These are phyloP conservation scores for Pollimyrus isidori DNA, from an alignment of 2,113 vertebrate genomes.

Conservation along the genomic window DNA sequence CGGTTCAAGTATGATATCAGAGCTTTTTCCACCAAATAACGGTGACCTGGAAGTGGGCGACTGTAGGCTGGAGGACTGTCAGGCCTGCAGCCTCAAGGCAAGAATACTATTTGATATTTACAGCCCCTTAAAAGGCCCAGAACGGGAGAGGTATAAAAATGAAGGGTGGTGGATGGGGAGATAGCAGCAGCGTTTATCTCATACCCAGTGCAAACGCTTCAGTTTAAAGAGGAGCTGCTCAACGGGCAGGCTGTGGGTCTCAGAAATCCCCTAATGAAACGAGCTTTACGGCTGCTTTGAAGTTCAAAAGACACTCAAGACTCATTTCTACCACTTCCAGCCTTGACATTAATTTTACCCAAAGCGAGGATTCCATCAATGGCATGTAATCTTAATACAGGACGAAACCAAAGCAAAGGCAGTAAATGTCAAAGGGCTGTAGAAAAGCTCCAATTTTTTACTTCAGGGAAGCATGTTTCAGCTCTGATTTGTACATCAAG, in stretches of 20 bases:
- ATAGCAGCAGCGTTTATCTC: not conserved
- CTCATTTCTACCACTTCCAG: not conserved
- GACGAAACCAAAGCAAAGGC: not conserved
- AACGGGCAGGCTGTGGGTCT: not conserved
- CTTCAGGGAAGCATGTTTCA: not conserved
- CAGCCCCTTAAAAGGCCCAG: not conserved
- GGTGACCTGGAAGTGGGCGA: not conserved
- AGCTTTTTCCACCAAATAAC: not conserved
- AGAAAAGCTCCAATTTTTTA: not conserved
- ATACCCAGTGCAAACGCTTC: not conserved
- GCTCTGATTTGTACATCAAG: not conserved
- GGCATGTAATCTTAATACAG: not conserved
- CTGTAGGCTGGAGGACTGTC: not conserved
- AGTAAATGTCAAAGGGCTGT: not conserved
- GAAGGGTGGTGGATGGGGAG: not conserved
- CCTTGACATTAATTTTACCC: not conserved
- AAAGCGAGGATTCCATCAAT: not conserved
- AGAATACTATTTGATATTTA: not conserved
- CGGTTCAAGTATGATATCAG: not conserved
- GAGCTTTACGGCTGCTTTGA: not conserved
- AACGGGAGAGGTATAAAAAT: not conserved
- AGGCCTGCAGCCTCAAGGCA: not conserved
- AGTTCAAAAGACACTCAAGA: not conserved
- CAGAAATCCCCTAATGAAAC: slow-evolving; percentile 1
- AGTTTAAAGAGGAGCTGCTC: not conserved